These are phyloP conservation scores for Amphipyra berbera DNA, from an alignment of 2,888 invertebrate species.

Conservation along the genomic window DNA sequence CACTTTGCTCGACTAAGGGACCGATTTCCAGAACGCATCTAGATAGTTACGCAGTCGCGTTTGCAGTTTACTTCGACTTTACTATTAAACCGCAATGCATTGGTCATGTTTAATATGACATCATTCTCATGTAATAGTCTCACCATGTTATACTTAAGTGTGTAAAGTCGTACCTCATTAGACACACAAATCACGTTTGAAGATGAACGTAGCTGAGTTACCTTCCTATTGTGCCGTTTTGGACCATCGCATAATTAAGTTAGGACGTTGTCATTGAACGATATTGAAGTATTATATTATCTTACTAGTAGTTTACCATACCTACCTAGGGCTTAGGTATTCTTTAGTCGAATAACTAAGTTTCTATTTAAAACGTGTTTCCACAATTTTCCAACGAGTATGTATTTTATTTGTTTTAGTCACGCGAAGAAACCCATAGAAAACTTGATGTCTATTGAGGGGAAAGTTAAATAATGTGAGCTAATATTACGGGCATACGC, in stretches of 20 bases:
- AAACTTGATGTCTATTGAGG: conserved; percentile 31
- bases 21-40: neutral
- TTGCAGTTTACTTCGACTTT: neutral
- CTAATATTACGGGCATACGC: conserved; percentile 34
- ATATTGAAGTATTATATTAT: conserved; percentile 6
- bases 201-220: conserved; percentile 41
- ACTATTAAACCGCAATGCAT: conserved; percentile 7
- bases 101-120: conserved; percentile 38
- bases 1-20: neutral
- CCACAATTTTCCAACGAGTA: conserved; percentile 46
- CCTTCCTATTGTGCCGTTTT: conserved; percentile 53
- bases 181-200: conserved; percentile 50
- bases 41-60: neutral
- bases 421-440: conserved; percentile 50
- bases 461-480: conserved; percentile 45
- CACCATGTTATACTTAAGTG: conserved; percentile 20
- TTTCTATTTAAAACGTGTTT: conserved; percentile 29
- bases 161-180: conserved; percentile 36
- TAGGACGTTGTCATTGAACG: conserved; percentile 29
- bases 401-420: conserved; percentile 49
- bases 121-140: conserved; percentile 40
- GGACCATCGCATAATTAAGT: conserved; percentile 29
- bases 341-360: conserved; percentile 29
- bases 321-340: conserved; percentile 6
- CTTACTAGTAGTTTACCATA: neutral